Percentiles rank a stretch among this genome's conserved stretches.
Evolutionary conservation across 35 echinoderm and acorn worm genomes (phyloP).

Genomic region (Ophiothrix spiculata): DNA sequence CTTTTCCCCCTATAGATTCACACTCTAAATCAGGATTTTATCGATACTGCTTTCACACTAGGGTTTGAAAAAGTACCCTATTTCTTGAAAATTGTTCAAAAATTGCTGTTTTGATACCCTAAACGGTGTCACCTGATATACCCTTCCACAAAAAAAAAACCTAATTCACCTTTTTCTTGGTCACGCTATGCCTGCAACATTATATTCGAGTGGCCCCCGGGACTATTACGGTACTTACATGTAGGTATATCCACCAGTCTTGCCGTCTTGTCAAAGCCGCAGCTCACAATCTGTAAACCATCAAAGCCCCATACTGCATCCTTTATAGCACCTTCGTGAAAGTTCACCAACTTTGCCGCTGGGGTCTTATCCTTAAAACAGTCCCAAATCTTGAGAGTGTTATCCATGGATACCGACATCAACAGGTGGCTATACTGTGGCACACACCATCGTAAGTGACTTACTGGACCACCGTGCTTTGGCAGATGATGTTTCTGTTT

Average conservation of each 20-base stretch:
- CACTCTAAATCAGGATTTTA: too few species aligned
- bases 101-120: too few species aligned
- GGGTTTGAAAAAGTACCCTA: too few species aligned
- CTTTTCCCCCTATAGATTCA: too few species aligned
- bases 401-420: conserved; percentile 80
- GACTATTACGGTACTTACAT: conserved; percentile 54
- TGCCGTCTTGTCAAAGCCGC: conserved; percentile 93
- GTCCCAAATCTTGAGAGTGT: conserved; percentile 77
- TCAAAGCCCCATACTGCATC: conserved; percentile 77
- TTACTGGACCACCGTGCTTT: conserved; percentile 59
- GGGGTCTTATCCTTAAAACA: conserved; percentile 47
- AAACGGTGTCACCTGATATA: too few species aligned
- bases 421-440: conserved; percentile 79
- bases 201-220: too few species aligned
- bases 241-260: conserved; percentile 66
- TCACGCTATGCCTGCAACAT: too few species aligned
- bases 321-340: conserved; percentile 72
- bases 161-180: too few species aligned
- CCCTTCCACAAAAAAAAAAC: too few species aligned
- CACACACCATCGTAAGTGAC: conserved; percentile 62
- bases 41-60: too few species aligned
- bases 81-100: too few species aligned
- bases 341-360: conserved; percentile 53
- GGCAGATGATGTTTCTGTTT: background rate
- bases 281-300: conserved; percentile 68